phyloP scores from a whole-genome alignment of 64 coral and sea anemone genomes.

The Orbicella faveolata region DNA sequence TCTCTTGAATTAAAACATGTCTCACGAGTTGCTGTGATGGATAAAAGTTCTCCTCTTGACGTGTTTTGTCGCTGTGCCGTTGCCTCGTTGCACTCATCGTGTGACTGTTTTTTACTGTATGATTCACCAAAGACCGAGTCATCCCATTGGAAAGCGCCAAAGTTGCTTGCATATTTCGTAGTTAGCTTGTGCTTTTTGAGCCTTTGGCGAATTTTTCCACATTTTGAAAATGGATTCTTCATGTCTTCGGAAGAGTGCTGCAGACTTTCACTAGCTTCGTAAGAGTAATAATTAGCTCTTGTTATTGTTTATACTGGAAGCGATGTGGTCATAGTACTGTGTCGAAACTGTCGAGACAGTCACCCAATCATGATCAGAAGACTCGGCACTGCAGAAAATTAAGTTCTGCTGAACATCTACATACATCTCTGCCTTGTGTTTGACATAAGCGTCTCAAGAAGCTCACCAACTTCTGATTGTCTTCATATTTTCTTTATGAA shows the following conservation, averaged over 20 bases:
- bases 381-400: too few species aligned
- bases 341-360: neutral
- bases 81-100: neutral
- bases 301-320: neutral
- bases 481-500: too few species aligned
- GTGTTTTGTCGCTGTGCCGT: neutral
- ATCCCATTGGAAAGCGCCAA: neutral
- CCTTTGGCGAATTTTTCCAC: neutral
- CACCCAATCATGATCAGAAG: too few species aligned
- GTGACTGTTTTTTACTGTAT: neutral
- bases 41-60: neutral
- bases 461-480: too few species aligned
- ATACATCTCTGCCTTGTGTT: too few species aligned
- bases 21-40: neutral
- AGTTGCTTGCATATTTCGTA: neutral
- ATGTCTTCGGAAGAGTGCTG: neutral
- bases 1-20: neutral
- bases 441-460: too few species aligned
- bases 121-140: neutral
- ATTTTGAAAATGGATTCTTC: conserved; percentile 17
- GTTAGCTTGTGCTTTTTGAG: neutral
- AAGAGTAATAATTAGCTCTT: neutral
- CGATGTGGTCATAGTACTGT: neutral
- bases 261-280: neutral
- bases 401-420: too few species aligned